Evolutionary conservation across 2,888 invertebrate genomes (phyloP).

Genomic region (Ornithoptera priamus): DNA sequence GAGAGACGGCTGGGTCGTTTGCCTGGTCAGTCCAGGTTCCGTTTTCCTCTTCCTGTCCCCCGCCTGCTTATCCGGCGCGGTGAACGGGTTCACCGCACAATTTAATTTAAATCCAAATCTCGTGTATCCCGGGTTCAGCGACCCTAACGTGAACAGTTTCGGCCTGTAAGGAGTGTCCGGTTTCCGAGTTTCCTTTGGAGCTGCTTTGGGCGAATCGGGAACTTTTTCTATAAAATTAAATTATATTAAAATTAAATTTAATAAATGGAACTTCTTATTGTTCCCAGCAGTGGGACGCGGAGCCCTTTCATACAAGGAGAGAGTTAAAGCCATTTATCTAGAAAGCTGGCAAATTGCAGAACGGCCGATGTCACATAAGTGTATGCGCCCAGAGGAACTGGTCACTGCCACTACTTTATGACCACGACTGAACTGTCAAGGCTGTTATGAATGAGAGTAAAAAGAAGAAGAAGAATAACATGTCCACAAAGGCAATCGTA

Average conservation of each 20-base stretch:
- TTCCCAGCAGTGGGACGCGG: too few species aligned
- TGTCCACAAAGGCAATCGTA: too few species aligned
- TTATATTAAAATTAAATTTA: not conserved
- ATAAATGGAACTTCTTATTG: too few species aligned
- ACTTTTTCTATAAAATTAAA: conserved; percentile 32
- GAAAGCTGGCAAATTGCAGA: not conserved
- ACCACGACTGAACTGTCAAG: too few species aligned
- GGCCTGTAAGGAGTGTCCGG: conserved; percentile 44
- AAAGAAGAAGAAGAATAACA: too few species aligned
- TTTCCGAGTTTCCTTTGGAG: conserved; percentile 37
- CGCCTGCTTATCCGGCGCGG: conserved; percentile 44
- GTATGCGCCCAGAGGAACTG: too few species aligned
- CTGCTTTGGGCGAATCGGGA: conserved; percentile 34
- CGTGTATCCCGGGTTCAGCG: conserved; percentile 58
- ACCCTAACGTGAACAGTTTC: conserved; percentile 44
- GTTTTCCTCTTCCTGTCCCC: conserved; percentile 36
- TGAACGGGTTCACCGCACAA: conserved; percentile 65
- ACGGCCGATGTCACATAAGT: too few species aligned
- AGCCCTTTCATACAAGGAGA: too few species aligned
- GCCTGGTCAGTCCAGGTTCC: conserved; percentile 39
- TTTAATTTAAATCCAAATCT: conserved; percentile 76
- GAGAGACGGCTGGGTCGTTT: conserved; percentile 47
- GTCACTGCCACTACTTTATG: too few species aligned
- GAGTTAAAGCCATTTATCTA: not conserved
- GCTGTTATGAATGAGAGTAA: too few species aligned